Percentiles rank a stretch among this genome's conserved stretches.
phyloP scores from a whole-genome alignment of 2,888 invertebrate species.

The Allacma fusca region DNA sequence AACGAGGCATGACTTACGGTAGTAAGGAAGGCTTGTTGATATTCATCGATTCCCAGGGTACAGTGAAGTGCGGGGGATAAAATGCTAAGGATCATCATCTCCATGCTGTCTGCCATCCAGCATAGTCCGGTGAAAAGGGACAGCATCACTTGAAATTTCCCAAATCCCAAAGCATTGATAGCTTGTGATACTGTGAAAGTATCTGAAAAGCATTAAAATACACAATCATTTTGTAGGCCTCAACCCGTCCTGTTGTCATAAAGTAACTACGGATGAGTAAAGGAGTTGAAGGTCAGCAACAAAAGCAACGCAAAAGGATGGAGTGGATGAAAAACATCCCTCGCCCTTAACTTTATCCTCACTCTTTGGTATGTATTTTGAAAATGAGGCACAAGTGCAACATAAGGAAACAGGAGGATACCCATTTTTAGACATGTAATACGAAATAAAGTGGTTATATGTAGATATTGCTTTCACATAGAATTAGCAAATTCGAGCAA shows the following conservation, averaged over 20 bases:
- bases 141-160: slow-evolving; percentile 87
- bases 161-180: slow-evolving; percentile 85
- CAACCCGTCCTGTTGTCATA: not conserved
- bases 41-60: slow-evolving; percentile 90
- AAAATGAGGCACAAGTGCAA: no score
- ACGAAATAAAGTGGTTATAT: no score
- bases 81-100: slow-evolving; percentile 95
- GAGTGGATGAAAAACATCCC: no score
- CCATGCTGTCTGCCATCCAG: slow-evolving; percentile 99
- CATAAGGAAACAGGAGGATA: no score
- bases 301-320: not conserved
- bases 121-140: slow-evolving; percentile 85
- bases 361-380: no score
- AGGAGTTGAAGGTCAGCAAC: slow-evolving; percentile 28
- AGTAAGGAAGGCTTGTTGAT: slow-evolving; percentile 91
- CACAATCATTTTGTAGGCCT: not conserved
- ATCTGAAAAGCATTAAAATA: slow-evolving; percentile 67
- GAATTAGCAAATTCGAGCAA: no score
- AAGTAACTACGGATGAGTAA: no score
- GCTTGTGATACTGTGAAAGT: slow-evolving; percentile 87
- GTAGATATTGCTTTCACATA: no score
- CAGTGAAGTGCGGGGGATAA: slow-evolving; percentile 92
- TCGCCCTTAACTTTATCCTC: no score
- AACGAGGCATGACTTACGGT: slow-evolving; percentile 69
- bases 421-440: no score